Evolutionary conservation across 1,140 invertebrate genomes (phyloP).

Genomic region (Belonocnema kinseyi): DNA sequence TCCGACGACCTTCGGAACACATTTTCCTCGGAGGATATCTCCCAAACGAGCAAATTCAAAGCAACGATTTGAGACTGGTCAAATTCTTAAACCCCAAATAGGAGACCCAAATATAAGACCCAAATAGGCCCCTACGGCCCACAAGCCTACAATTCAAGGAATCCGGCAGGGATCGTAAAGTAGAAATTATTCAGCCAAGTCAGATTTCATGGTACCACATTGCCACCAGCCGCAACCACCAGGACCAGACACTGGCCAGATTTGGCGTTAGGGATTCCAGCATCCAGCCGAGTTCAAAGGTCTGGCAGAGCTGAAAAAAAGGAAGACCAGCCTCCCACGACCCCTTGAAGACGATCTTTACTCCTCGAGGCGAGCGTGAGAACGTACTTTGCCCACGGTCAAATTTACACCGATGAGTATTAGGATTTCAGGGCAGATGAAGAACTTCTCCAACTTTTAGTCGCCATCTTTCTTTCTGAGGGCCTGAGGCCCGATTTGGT

Average conservation of each 20-base stretch:
- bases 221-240: not conserved
- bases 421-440: not conserved
- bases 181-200: conserved; percentile 24
- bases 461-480: not conserved
- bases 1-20: not conserved
- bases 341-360: conserved; percentile 12
- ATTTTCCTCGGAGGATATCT: conserved; percentile 8
- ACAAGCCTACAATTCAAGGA: not conserved
- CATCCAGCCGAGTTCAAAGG: conserved; percentile 13
- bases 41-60: not conserved
- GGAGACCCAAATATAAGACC: too few species aligned
- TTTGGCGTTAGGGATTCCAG: not conserved
- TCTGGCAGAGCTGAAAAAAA: not conserved
- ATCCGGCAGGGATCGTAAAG: conserved; percentile 16
- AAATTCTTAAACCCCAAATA: not conserved
- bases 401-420: conserved; percentile 6
- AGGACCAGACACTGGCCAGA: not conserved
- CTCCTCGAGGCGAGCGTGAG: conserved; percentile 25
- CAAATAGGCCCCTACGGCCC: not conserved
- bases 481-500: too few species aligned
- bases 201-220: conserved; percentile 16
- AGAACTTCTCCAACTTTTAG: not conserved
- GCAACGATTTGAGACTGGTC: not conserved
- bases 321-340: conserved; percentile 7
- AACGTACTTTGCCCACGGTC: conserved; percentile 23